phyloP scores from a whole-genome alignment of 2,797 vertebrate genomes.

The Muscicapa striata region DNA sequence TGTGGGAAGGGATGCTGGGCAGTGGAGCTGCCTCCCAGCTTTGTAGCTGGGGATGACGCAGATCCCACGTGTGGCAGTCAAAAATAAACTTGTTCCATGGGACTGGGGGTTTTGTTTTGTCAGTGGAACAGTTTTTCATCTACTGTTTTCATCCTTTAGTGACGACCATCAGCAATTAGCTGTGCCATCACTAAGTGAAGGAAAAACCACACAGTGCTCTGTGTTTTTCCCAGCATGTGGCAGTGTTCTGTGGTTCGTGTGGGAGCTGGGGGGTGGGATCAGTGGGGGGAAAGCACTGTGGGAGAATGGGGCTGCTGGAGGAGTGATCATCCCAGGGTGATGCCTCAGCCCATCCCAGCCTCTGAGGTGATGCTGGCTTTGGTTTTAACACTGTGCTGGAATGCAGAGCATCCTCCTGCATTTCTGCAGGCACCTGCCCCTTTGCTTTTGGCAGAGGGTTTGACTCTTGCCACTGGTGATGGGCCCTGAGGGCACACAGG shows the following conservation, averaged over 20 bases:
- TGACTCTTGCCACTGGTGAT: neutral
- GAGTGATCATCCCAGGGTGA: too few relatives aligned
- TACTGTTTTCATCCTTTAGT: neutral
- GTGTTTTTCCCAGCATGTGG: neutral
- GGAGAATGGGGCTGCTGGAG: neutral
- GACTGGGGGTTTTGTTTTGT: neutral
- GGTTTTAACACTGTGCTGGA: neutral
- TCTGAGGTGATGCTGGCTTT: neutral
- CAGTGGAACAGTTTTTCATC: neutral
- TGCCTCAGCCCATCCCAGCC: neutral
- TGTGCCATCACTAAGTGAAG: neutral
- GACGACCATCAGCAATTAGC: neutral
- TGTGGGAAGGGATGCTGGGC: neutral
- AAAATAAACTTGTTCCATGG: conserved; percentile 11
- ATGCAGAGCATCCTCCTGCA: neutral
- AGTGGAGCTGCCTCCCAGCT: neutral
- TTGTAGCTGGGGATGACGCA: conserved; percentile 16
- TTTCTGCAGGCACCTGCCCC: neutral
- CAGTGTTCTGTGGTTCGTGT: rapidly evolving
- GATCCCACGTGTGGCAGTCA: neutral
- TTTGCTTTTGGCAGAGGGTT: neutral
- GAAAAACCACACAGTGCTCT: neutral
- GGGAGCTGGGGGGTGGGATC: neutral
- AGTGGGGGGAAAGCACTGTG: neutral
- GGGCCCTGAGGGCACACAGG: neutral